Conservation (phyloP, 2,888 invertebrate genomes). For the Nipponacmea schrenckii region DNA sequence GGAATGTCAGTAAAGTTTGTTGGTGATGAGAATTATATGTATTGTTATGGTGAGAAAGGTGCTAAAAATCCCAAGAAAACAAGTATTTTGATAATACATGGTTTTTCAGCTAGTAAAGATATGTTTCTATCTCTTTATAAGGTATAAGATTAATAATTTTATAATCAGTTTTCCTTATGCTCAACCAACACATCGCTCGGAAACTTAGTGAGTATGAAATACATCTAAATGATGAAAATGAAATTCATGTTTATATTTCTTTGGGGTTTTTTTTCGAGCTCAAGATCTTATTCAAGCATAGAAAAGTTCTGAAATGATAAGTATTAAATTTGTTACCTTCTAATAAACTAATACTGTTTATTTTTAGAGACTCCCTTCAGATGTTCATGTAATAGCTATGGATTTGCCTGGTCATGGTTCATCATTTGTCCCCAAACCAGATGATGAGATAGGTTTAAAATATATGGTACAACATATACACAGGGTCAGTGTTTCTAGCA, state of each 20-base stretch:
- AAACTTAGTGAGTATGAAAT: too few species aligned
- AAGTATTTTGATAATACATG: slow-evolving; percentile 54
- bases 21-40: slow-evolving; percentile 37
- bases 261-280: too few species aligned
- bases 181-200: too few species aligned
- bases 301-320: too few species aligned
- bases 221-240: too few species aligned
- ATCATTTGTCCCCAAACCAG: slow-evolving; percentile 41
- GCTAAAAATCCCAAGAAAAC: slow-evolving; percentile 34
- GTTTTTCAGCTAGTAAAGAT: slow-evolving; percentile 57
- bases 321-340: too few species aligned
- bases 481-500: slow-evolving; percentile 27
- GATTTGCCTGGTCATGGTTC: slow-evolving; percentile 60
- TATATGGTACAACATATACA: slow-evolving; percentile 35
- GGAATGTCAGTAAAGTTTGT: slow-evolving; percentile 53
- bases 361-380: slow-evolving; percentile 47
- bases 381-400: slow-evolving; percentile 51
- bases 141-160: slow-evolving; percentile 31
- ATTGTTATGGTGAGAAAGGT: slow-evolving; percentile 54
- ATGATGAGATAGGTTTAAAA: slow-evolving; percentile 39
- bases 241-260: too few species aligned
- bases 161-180: too few species aligned
- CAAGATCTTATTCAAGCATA: too few species aligned
- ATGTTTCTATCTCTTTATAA: slow-evolving; percentile 56
- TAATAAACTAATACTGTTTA: background rate